These are phyloP conservation scores for Carassius auratus DNA, from an alignment of 2,113 vertebrate species.

Conservation along the genomic window DNA sequence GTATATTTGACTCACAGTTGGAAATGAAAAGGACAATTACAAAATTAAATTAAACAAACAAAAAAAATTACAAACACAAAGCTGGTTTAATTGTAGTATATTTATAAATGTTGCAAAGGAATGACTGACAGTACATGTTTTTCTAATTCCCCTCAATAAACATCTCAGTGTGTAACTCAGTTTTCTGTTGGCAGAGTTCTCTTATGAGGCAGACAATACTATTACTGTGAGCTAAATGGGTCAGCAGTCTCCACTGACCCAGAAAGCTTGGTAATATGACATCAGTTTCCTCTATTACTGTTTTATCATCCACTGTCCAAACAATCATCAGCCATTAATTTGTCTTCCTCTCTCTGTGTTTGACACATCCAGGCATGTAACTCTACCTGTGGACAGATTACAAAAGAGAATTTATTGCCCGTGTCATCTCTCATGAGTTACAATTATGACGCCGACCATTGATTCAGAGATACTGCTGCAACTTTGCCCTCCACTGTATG, in stretches of 20 bases:
- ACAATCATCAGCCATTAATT: constrained; percentile 30
- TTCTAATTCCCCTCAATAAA: constrained; percentile 7
- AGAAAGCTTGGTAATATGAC: constrained; percentile 43
- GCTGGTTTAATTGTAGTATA: neutral
- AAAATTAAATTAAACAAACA: neutral
- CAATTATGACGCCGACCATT: neutral
- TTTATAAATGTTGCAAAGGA: neutral
- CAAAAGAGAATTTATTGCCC: neutral
- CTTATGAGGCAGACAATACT: constrained; percentile 10
- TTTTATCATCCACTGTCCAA: constrained; percentile 38
- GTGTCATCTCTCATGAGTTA: constrained; percentile 28
- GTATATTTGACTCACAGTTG: neutral
- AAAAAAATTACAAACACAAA: neutral
- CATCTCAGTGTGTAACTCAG: neutral
- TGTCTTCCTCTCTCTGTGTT: constrained; percentile 26
- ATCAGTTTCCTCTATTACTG: constrained; percentile 35
- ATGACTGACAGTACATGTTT: neutral
- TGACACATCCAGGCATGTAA: constrained; percentile 25
- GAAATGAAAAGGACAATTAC: neutral
- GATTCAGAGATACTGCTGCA: neutral
- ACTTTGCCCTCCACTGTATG: neutral
- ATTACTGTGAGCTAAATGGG: constrained; percentile 47
- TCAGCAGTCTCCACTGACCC: constrained; percentile 46
- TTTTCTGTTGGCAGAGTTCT: constrained; percentile 6
- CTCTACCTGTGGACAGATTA: constrained; percentile 29